phyloP scores from a whole-genome alignment of 2,797 vertebrate species.

The Emydoidea blandingii region DNA sequence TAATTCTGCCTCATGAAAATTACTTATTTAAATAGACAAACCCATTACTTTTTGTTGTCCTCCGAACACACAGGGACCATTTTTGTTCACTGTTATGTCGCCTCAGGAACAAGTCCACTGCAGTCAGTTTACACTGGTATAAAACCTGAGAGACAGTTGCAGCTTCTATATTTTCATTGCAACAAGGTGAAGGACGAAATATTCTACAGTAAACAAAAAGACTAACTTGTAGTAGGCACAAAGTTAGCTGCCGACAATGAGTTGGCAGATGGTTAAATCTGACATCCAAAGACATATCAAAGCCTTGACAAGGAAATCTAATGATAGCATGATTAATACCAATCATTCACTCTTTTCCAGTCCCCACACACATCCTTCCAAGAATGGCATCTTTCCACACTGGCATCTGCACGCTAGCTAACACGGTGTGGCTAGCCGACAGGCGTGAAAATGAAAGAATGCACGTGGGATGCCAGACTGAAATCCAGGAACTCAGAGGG shows the following conservation, averaged over 20 bases:
- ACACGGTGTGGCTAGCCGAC: neutral
- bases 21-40: neutral
- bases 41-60: neutral
- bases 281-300: constrained; percentile 12
- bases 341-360: neutral
- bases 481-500: neutral
- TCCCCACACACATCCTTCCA: neutral
- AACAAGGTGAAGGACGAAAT: neutral
- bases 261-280: neutral
- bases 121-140: accelerated
- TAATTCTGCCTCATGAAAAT: accelerated
- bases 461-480: constrained; percentile 6
- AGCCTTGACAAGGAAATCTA: constrained; percentile 7
- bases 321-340: constrained; percentile 42
- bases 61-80: accelerated
- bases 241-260: neutral
- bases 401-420: neutral
- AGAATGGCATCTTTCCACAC: neutral
- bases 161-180: neutral
- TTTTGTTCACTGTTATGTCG: accelerated
- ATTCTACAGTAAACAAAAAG: neutral
- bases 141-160: neutral
- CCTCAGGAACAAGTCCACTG: accelerated
- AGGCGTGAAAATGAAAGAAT: neutral
- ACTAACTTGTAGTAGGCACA: neutral